Conservation (phyloP, 2,888 invertebrate species). For the Diarsia mendica region DNA sequence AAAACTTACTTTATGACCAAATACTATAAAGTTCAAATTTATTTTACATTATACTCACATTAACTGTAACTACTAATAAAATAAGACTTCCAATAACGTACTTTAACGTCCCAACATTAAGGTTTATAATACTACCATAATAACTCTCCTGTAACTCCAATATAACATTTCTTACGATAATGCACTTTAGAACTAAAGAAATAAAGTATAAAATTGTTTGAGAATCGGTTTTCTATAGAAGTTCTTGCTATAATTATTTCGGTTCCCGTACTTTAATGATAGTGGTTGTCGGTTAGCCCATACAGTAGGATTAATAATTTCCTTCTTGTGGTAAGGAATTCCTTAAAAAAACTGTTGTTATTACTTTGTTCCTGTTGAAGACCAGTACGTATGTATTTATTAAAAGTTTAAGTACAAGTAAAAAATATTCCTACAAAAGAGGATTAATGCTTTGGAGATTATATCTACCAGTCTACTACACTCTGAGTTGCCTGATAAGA, state of each 20-base stretch:
- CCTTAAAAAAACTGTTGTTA: constrained; percentile 13
- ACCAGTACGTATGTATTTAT: neutral
- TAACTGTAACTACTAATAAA: constrained; percentile 12
- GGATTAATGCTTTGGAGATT: too few relatives aligned
- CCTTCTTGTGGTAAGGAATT: constrained; percentile 42
- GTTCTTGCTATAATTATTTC: constrained; percentile 54
- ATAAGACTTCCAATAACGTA: constrained; percentile 24
- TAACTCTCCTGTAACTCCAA: neutral
- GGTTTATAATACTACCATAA: constrained; percentile 54
- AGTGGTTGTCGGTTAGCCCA: constrained; percentile 38
- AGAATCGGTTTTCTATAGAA: constrained; percentile 36
- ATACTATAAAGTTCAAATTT: constrained; percentile 26
- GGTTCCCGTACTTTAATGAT: constrained; percentile 40
- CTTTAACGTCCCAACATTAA: constrained; percentile 33
- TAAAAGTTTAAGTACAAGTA: too few relatives aligned
- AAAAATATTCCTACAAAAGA: too few relatives aligned
- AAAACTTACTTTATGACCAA: constrained; percentile 23
- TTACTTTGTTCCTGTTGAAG: neutral
- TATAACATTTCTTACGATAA: neutral
- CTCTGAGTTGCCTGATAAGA: too few relatives aligned
- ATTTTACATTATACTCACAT: constrained; percentile 7
- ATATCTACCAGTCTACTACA: too few relatives aligned
- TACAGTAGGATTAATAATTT: constrained; percentile 45
- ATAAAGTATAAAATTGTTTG: constrained; percentile 26
- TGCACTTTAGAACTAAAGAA: neutral